These are phyloP conservation scores for Amazona ochrocephala DNA, from an alignment of 2,797 vertebrate species.

Conservation along the genomic window DNA sequence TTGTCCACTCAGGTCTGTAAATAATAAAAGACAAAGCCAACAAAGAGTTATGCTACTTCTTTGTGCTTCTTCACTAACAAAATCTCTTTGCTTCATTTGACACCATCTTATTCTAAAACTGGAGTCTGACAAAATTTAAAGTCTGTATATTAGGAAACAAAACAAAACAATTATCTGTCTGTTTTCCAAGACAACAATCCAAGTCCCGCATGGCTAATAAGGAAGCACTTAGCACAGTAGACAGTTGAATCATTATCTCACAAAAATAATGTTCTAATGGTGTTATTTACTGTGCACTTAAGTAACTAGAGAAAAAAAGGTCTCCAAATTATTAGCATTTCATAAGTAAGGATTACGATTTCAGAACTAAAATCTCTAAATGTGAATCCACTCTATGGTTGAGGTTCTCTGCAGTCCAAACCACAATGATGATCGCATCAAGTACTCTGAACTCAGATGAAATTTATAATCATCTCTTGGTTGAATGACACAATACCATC, in stretches of 20 bases:
- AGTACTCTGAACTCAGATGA: not conserved
- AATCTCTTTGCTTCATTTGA: not conserved
- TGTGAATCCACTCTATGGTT: not conserved
- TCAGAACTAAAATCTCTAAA: not conserved
- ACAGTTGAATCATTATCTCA: not conserved
- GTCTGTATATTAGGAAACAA: not conserved
- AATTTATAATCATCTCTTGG: not conserved
- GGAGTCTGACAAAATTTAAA: not conserved
- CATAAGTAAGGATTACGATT: not conserved
- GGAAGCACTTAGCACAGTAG: not conserved
- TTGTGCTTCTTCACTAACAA: not conserved
- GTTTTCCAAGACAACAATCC: slow-evolving; percentile 14
- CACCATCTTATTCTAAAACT: not conserved
- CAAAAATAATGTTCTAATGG: not conserved
- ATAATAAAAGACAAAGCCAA: not conserved
- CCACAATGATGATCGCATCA: not conserved
- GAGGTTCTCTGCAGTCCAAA: not conserved
- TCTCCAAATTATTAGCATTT: not conserved
- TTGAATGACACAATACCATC: not conserved
- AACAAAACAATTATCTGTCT: not conserved
- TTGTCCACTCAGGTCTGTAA: not conserved
- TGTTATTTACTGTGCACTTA: not conserved
- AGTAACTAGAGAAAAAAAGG: not conserved
- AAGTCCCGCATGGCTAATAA: not conserved
- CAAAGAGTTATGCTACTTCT: not conserved